Evolutionary conservation across 2,797 vertebrate species (phyloP).

Genomic region (Coracias cyanogaster): DNA sequence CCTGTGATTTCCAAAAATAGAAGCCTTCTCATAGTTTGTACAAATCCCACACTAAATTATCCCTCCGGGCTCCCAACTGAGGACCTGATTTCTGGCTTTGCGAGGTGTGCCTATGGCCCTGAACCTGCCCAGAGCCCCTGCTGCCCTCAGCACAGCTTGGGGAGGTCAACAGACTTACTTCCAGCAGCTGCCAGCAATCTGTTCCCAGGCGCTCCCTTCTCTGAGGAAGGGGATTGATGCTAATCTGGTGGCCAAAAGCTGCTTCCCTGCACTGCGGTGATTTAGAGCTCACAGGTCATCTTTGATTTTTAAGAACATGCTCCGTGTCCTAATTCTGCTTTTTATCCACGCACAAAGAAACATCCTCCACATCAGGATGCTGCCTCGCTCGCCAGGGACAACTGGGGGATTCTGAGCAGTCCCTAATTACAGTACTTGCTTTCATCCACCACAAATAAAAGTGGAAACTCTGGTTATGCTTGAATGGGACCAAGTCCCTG

Average conservation of each 20-base stretch:
- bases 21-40: neutral
- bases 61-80: neutral
- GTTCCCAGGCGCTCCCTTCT: conserved; percentile 43
- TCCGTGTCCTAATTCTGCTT: conserved; percentile 38
- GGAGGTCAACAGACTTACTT: neutral
- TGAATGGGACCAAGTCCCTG: neutral
- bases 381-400: neutral
- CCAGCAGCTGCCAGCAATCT: conserved; percentile 51
- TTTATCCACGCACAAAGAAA: neutral
- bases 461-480: neutral
- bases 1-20: neutral
- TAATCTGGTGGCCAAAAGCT: conserved; percentile 41
- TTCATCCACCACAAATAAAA: neutral
- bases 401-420: neutral
- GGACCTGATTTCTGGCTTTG: neutral
- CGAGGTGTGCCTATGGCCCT: neutral
- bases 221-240: neutral
- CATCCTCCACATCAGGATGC: neutral
- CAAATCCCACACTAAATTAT: neutral
- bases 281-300: conserved; percentile 37
- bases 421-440: neutral
- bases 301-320: conserved; percentile 19
- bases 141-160: neutral
- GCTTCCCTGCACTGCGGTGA: neutral
- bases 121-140: neutral